phyloP scores from a whole-genome alignment of 2,888 invertebrate genomes.

The Dromius quadrimaculatus region DNA sequence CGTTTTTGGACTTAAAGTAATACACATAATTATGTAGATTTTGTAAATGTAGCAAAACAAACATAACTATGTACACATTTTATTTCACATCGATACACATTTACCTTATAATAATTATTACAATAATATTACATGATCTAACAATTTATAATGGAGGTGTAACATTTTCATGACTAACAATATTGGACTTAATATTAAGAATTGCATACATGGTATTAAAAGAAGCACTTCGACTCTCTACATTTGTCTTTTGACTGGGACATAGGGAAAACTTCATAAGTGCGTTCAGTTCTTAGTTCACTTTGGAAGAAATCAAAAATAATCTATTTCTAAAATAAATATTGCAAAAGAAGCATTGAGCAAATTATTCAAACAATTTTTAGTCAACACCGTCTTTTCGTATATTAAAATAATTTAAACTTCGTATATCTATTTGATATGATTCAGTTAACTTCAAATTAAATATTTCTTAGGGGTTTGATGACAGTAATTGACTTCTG shows the following conservation, averaged over 20 bases:
- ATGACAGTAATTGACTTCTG: constrained; percentile 4
- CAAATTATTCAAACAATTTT: not conserved
- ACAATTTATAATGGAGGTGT: constrained; percentile 15
- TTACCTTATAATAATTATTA: constrained; percentile 34
- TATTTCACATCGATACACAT: constrained; percentile 50
- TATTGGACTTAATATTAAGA: not conserved
- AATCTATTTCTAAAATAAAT: not conserved
- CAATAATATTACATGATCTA: constrained; percentile 24
- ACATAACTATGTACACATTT: constrained; percentile 49
- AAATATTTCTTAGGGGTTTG: not conserved
- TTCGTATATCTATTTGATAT: constrained; percentile 5
- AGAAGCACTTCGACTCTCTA: constrained; percentile 18
- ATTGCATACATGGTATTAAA: constrained; percentile 25
- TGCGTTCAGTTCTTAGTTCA: constrained; percentile 21
- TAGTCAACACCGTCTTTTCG: too few relatives aligned
- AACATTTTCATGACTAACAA: constrained; percentile 23
- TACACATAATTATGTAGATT: too few relatives aligned
- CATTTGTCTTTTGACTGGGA: not conserved
- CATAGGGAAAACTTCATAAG: not conserved
- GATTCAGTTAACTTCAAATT: not conserved
- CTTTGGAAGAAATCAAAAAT: constrained; percentile 5
- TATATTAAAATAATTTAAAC: not conserved
- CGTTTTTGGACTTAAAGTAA: too few relatives aligned
- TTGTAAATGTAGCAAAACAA: too few relatives aligned
- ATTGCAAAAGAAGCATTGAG: not conserved